Base-by-base conservation (phyloP, 2,797 vertebrate species). In the Esox masquinongy region DNA sequence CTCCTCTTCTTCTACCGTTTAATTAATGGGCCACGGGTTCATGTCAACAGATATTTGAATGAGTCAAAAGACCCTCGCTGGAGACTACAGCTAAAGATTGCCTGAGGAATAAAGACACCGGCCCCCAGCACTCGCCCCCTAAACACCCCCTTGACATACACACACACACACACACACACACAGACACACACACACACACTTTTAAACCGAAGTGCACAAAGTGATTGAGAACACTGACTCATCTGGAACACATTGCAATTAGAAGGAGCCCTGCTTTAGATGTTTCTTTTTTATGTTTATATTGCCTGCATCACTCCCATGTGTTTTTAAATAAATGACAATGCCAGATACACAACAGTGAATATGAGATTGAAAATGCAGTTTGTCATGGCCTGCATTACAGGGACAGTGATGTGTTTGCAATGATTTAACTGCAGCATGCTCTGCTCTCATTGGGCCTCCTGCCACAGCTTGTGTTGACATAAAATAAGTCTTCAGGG, bases 171-270 rank as follows among this genome's bases (percentile, higher is more conserved):
- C 6, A 59, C 53, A n/a, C 19, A 22, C n/a, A n/a, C 6, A 59
- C 53, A n/a, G 6, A 56, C 31, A 76, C 24, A 14, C 19, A 8
- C 19, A 61, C 15, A 31, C 68, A 47, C 53, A 47, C 36, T 24
- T 31, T 56, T 29, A 56, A 59, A 63, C 56, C 24, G 14, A 49
- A 29, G 64, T 74, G 61, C 77, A 72, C 34, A 49, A 31, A 9
- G 68, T 53, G 59, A 71, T 68, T 61, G 70, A 43, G 24, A 63
- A 47, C 50, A 61, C 22, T 24, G 49, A 24, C 47, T 83, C 83
- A 87, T 83, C 83, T 85, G 82, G 82, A 85, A 78, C 53, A 34
- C 66, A 85, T 82, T 83, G 51, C 34, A 63, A 19, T 73, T 80
- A 82, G 47, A 34, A 59, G 69, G 31, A 71, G 73, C 68, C 16